Evolutionary conservation across 2,888 invertebrate species (phyloP).

Genomic region (Capitulum mitella): DNA sequence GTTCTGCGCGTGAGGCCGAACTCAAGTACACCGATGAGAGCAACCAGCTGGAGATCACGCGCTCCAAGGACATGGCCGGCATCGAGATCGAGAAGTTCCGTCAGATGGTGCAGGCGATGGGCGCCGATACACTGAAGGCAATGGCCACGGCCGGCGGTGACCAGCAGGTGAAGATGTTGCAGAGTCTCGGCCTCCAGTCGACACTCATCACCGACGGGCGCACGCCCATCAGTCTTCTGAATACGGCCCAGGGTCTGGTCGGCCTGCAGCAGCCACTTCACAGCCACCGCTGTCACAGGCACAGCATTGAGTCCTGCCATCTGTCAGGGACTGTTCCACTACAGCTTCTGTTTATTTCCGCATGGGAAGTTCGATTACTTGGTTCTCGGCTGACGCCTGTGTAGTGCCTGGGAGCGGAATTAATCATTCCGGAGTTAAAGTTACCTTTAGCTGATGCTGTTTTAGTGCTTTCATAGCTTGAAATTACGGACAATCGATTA

Average conservation of each 20-base stretch:
- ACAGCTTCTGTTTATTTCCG: too few species aligned
- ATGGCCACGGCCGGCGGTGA: constrained; percentile 45
- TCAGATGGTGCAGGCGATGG: constrained; percentile 46
- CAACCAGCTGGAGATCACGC: constrained; percentile 44
- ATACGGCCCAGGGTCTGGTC: constrained; percentile 46
- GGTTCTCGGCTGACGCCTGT: too few species aligned
- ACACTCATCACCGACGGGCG: constrained; percentile 49
- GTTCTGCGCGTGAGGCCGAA: constrained; percentile 46
- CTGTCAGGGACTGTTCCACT: too few species aligned
- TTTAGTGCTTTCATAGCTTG: too few species aligned
- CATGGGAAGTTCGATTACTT: too few species aligned
- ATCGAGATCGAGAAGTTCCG: constrained; percentile 47
- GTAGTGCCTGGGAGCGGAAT: too few species aligned
- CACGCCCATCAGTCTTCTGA: constrained; percentile 48
- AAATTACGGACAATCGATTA: too few species aligned
- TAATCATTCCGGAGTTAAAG: too few species aligned
- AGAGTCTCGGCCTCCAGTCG: constrained; percentile 47
- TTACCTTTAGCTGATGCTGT: too few species aligned
- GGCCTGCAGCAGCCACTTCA: constrained; percentile 40
- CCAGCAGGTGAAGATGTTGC: constrained; percentile 46
- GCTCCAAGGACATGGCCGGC: constrained; percentile 42
- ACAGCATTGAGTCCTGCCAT: too few species aligned
- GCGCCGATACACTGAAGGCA: constrained; percentile 44
- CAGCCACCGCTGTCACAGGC: too few species aligned
- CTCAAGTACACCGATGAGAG: constrained; percentile 44